Base-by-base conservation (phyloP, 2,113 vertebrate genomes). In the Nyctereutes procyonoides region DNA sequence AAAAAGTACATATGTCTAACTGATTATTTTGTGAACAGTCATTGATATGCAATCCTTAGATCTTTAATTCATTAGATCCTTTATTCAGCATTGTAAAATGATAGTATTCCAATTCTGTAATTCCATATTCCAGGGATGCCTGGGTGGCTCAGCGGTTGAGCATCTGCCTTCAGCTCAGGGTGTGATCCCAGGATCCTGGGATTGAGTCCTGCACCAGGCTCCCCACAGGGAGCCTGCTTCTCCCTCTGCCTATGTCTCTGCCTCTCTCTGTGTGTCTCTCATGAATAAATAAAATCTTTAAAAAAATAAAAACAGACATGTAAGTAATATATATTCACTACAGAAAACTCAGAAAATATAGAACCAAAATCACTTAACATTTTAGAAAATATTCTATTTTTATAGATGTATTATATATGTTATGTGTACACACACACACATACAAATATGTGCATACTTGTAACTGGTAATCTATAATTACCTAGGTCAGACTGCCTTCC, bases 301-400 rank as follows among this genome's bases (percentile, higher is more conserved):
- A 90, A 90, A 96, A 83, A 15, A 88, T 76, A 81, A 90, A 90
- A 96, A 83, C 20, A 88, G 65, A 74, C 53, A 8, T 9, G 19
- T 30, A 81, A 74, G 51, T 32, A 90, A 43, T 53, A 94, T 26
- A 74, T 63, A 80, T 89, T 86, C 13, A 63, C 43, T 86, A 65
- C 1, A 60, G 84, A 91, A 97, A 96, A 79, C 17, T 38, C 43
- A 93, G 10, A 56, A 86, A 93, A 87, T 51, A 28, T 15, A 82
- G 73, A 88, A 56, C 60, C 73, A 79, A 89, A 86, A 53, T 67
- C 16, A 84, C 7, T 77, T 77, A 56, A 79, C 28, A 60, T 63
- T 85, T 65, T 74, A n/a, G 13, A 4, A 88, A 81, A 86, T 81
- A 51, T 35, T 35, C 30, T 60, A 28, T 38, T 79, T 88, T 95